Percentiles rank a stretch among this genome's conserved stretches.
Conservation (phyloP, 1,140 invertebrate genomes). For the Schlechtendalia chinensis region DNA sequence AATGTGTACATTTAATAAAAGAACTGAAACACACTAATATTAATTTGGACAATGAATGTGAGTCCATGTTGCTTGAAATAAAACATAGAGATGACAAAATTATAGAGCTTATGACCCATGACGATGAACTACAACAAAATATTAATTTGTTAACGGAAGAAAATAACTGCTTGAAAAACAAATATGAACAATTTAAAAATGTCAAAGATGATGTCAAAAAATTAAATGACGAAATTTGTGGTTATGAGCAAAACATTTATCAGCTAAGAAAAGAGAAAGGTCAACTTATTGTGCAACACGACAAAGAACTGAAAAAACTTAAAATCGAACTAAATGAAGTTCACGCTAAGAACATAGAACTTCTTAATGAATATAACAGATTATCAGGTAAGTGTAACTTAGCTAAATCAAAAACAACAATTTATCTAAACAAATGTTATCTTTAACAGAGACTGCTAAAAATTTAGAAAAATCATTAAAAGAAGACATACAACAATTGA, state of each 20-base stretch:
- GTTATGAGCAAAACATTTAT: slow-evolving; percentile 37
- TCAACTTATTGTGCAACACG: slow-evolving; percentile 22
- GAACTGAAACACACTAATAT: slow-evolving; percentile 1
- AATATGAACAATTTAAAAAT: slow-evolving; percentile 28
- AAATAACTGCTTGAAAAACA: slow-evolving; percentile 14
- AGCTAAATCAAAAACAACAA: neutral
- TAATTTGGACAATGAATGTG: slow-evolving; percentile 27
- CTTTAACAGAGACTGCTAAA: slow-evolving; percentile 11
- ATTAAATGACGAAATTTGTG: slow-evolving; percentile 31
- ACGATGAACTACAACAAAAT: neutral
- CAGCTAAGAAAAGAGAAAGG: slow-evolving; percentile 42
- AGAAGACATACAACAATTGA: slow-evolving; percentile 36
- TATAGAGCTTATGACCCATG: neutral
- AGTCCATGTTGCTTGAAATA: slow-evolving; percentile 24
- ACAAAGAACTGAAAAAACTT: slow-evolving; percentile 21
- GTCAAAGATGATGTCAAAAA: slow-evolving; percentile 37
- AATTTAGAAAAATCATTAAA: slow-evolving; percentile 45
- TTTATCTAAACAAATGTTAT: neutral
- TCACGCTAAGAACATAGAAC: slow-evolving; percentile 20
- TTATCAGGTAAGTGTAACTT: slow-evolving; percentile 5
- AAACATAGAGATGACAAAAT: slow-evolving; percentile 22
- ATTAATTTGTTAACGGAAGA: slow-evolving; percentile 20
- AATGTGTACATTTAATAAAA: slow-evolving; percentile 3
- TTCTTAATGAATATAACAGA: slow-evolving; percentile 16
- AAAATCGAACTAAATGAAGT: slow-evolving; percentile 26